These are phyloP conservation scores for Ahaetulla prasina DNA, from an alignment of 2,113 vertebrate genomes.

Conservation along the genomic window DNA sequence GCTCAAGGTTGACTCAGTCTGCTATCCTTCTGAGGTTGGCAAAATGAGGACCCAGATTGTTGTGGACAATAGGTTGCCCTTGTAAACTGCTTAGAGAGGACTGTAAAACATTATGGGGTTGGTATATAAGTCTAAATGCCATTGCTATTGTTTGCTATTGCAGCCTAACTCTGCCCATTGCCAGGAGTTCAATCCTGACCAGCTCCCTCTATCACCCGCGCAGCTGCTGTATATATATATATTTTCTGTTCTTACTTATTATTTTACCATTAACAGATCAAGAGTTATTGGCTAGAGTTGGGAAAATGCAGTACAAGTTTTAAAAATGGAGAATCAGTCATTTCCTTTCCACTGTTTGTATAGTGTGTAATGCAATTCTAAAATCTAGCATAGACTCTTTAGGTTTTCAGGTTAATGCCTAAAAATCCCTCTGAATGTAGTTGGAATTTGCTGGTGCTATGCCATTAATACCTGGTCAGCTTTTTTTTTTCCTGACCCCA, in stretches of 20 bases:
- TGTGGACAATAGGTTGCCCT: too few species aligned
- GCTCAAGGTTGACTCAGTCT: too few species aligned
- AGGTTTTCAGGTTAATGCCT: background rate
- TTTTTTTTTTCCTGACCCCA: background rate
- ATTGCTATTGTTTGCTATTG: too few species aligned
- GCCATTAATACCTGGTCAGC: background rate
- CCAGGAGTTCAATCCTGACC: too few species aligned
- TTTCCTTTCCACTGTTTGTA: background rate
- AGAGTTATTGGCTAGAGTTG: background rate
- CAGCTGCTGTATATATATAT: too few species aligned
- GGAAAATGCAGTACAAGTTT: background rate
- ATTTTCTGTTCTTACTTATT: background rate
- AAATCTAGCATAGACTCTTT: background rate
- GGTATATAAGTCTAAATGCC: too few species aligned
- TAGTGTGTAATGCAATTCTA: background rate
- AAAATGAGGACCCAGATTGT: too few species aligned
- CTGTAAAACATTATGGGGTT: too few species aligned
- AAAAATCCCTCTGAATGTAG: background rate
- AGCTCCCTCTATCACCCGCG: too few species aligned
- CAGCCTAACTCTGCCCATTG: too few species aligned
- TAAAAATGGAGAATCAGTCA: background rate
- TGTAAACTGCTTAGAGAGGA: too few species aligned
- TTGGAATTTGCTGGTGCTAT: background rate
- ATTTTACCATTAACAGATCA: background rate
- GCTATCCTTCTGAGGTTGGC: too few species aligned